Percentiles rank a stretch among this genome's conserved stretches.
These are phyloP conservation scores for Metopia argyrocephala DNA, from an alignment of 2,888 invertebrate species.

Conservation along the genomic window DNA sequence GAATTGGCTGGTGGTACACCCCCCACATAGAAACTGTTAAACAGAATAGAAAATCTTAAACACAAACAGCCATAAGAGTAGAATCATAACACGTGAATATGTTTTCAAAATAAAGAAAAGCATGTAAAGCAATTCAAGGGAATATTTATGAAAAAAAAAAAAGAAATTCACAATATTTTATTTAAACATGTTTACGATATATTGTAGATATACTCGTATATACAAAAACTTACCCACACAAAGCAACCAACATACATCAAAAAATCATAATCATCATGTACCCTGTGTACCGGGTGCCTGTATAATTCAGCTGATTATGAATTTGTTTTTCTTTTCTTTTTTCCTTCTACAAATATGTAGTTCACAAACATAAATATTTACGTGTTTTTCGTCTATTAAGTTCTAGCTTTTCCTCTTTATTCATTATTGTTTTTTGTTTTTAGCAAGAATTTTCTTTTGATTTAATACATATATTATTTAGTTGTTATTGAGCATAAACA, in stretches of 20 bases:
- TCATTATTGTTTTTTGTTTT: conserved; percentile 39
- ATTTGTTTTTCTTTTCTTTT: conserved; percentile 35
- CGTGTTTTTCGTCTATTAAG: conserved; percentile 61
- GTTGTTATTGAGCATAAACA: not conserved
- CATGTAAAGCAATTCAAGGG: conserved; percentile 36
- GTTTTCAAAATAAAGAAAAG: conserved; percentile 2
- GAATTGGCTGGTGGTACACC: conserved; percentile 44
- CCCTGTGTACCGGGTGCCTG: not conserved
- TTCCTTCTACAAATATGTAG: conserved; percentile 26
- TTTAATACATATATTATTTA: too few relatives aligned
- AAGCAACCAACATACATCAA: not conserved
- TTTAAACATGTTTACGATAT: conserved; percentile 24
- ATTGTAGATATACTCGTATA: too few relatives aligned
- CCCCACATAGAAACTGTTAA: conserved; percentile 52
- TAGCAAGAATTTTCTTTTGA: conserved; percentile 54
- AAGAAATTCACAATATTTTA: conserved; percentile 24
- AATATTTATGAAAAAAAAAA: conserved; percentile 24
- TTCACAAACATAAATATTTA: conserved; percentile 41
- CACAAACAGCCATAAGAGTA: conserved; percentile 2
- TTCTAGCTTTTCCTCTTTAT: conserved; percentile 34
- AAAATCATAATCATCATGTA: conserved; percentile 40
- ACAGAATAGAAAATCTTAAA: not conserved
- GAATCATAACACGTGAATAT: conserved; percentile 52
- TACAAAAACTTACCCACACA: too few relatives aligned
- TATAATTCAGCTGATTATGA: conserved; percentile 48